These are phyloP conservation scores for Todiramphus chloris DNA, from an alignment of 2,113 vertebrate genomes.

Conservation along the genomic window DNA sequence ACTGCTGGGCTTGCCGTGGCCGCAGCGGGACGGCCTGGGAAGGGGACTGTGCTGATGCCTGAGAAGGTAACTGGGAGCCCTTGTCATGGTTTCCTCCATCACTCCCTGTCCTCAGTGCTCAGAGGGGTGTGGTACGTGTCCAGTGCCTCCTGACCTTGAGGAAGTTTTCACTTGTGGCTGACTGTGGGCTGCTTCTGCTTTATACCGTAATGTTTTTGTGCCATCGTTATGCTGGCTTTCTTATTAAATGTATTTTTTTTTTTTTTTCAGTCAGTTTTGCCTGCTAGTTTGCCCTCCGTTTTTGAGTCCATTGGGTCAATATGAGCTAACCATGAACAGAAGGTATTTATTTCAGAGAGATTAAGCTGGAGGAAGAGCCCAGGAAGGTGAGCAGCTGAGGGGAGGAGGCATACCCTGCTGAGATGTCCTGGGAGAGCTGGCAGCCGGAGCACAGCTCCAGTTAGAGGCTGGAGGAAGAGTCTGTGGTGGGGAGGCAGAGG, in stretches of 20 bases:
- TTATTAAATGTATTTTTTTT: background rate
- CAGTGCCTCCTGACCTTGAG: background rate
- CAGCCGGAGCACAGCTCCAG: background rate
- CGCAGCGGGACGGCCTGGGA: accelerated
- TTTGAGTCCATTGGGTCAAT: background rate
- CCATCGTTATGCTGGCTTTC: background rate
- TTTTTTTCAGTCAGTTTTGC: background rate
- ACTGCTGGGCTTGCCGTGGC: background rate
- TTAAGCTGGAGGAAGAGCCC: background rate
- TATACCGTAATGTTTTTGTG: background rate
- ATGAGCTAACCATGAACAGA: background rate
- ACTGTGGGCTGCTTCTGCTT: background rate
- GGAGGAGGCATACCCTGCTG: background rate
- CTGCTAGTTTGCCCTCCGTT: background rate
- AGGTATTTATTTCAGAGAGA: background rate
- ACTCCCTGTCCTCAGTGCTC: accelerated
- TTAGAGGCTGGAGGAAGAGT: background rate
- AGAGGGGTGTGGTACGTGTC: background rate
- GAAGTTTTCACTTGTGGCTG: background rate
- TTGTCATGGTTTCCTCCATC: background rate
- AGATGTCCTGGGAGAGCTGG: background rate
- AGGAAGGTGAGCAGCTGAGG: background rate
- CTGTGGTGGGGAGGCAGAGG: background rate
- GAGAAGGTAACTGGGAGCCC: background rate
- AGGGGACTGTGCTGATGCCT: background rate